Percentiles rank a stretch among this genome's conserved stretches.
Evolutionary conservation across 1,140 invertebrate genomes (phyloP).

Genomic region (Drosophila biarmipes): DNA sequence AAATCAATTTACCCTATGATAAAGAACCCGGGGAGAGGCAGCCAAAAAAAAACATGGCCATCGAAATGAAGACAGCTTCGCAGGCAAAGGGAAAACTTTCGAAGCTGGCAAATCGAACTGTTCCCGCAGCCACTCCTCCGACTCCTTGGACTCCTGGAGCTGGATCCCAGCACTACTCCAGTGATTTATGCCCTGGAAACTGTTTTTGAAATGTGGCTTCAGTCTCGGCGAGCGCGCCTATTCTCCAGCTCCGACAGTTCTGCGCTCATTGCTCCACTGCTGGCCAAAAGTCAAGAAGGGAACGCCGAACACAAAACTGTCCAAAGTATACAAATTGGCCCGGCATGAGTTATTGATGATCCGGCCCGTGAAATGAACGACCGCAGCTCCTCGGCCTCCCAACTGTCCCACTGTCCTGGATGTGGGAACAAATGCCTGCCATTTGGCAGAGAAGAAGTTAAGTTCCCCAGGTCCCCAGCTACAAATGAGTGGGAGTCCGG

Average conservation of each 20-base stretch:
- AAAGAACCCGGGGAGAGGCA: conserved; percentile 40
- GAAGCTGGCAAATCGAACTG: conserved; percentile 67
- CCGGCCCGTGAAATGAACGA: conserved; percentile 77
- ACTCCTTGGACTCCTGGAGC: conserved; percentile 49
- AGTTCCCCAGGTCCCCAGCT: conserved; percentile 11
- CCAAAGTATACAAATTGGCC: conserved; percentile 81
- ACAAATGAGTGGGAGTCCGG: conserved; percentile 38
- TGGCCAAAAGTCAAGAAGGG: conserved; percentile 72
- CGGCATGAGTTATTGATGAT: conserved; percentile 82
- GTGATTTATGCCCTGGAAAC: conserved; percentile 82
- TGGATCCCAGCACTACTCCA: conserved; percentile 37
- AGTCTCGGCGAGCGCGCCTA: conserved; percentile 50
- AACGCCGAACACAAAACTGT: conserved; percentile 70
- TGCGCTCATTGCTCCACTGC: conserved; percentile 45
- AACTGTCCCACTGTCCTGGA: conserved; percentile 34
- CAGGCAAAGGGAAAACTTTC: conserved; percentile 35
- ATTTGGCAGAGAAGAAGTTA: conserved; percentile 60
- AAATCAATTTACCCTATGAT: conserved; percentile 80
- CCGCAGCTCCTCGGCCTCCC: conserved; percentile 36
- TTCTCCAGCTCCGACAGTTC: neutral
- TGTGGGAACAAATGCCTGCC: conserved; percentile 69
- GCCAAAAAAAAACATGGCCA: conserved; percentile 11
- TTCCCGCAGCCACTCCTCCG: conserved; percentile 15
- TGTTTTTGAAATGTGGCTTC: conserved; percentile 81
- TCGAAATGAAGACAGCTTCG: conserved; percentile 15